Base-by-base conservation (phyloP, 2,797 vertebrate species). In the Gallinago stenura region DNA sequence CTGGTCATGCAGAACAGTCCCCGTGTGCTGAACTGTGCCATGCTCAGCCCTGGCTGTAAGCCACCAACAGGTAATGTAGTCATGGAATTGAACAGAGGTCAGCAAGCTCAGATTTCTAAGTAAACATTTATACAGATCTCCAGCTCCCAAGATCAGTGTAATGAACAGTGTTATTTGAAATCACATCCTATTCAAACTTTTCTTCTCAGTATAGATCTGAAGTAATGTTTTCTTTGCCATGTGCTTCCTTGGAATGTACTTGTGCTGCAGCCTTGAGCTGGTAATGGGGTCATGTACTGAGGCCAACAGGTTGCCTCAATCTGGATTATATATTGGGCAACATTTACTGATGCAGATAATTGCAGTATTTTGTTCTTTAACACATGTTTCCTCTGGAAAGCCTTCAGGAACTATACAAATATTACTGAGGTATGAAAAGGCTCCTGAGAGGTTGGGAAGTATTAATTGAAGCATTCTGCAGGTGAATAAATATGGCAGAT, bases 61-160 rank as follows among this genome's bases (percentile, higher is more conserved):
- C 31, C 54, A 50, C 2, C 4, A 0, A 25, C 2, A 3, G 57
- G 24, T 53, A 53, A 45, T 0, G 6, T 35, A 53, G 46, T 26
- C 17, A 13, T 4, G 9, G n/a, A 50, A 69, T 4, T 28, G 35
- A 86, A 33, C 7, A n/a, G 35, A 72, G 20, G 7, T 56, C 65
- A 94, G 58, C 19, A 79, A 81, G 12, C 11, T 81, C 14, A 10
- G 25, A 33, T 69, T 80, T 61, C 43, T n/a, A 26, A 77, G 24
- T 24, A 45, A 89, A 65, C 11, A 26, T 50, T 54, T 58, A 22
- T 24, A 45, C 28, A 58, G n/a, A 37, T n/a, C 26, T 85, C 33
- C 4, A 69, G 12, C 30, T 58, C 35, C 9, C 2, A 51, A 75
- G 25, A 37, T 35, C 58, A 68, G 14, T 50, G 48, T 31, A 37